Evolutionary conservation across 2,888 invertebrate genomes (phyloP), one percentile per base, ranked within the genome.

Genomic region (Carabus problematicus): DNA sequence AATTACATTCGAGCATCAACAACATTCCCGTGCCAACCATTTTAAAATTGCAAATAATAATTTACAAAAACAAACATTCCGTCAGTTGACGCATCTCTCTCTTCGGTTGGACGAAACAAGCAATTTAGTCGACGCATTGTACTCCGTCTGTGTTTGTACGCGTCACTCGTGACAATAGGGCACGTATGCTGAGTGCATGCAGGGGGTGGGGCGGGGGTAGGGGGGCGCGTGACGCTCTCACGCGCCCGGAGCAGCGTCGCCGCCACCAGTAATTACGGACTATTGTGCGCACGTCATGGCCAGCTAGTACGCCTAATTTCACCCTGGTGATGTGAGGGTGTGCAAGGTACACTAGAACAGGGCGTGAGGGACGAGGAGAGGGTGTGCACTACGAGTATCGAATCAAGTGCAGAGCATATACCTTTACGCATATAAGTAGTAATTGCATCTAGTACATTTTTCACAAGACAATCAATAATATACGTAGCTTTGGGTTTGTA

Each of bases 301-400:
- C 82, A 82, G 66, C 80, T 79, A 79, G 79, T 79, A 82, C 82
- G 82, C 81, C 82, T 82, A 82, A 82, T 82, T 82, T 82, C 79
- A 79, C 81, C 56, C 56, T 49, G 43, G 42, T 66, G 58, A 47
- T 6, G 49, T 49, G 12, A 58, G 45, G 40, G 42, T 29, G 56
- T 66, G 62, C 45, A 12, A n/a, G 16, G 16, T 45, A n/a, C n/a
- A n/a, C n/a, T n/a, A n/a, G n/a, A n/a, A n/a, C n/a, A n/a, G n/a
- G n/a, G n/a, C n/a, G n/a, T n/a, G n/a, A n/a, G n/a, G n/a, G n/a
- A n/a, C n/a, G n/a, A n/a, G n/a, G n/a, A n/a, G n/a, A n/a, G n/a
- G n/a, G n/a, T n/a, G n/a, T n/a, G n/a, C n/a, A n/a, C n/a, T n/a
- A n/a, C n/a, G n/a, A n/a, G n/a, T n/a, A n/a, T n/a, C n/a, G n/a